Base-by-base conservation (phyloP, 2,113 vertebrate genomes). In the Macroglossus sobrinus region DNA sequence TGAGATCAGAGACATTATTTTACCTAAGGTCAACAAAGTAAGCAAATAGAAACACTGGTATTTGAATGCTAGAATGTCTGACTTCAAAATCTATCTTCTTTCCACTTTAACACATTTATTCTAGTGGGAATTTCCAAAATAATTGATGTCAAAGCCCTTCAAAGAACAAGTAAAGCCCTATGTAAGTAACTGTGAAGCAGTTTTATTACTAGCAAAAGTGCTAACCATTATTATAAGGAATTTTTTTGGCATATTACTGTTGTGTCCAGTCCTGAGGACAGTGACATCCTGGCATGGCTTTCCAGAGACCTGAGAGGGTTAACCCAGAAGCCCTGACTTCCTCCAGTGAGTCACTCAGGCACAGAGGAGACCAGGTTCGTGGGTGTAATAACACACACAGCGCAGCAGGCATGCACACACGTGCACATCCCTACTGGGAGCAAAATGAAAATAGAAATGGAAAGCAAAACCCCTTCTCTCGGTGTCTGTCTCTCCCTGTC, bases 381-480 rank as follows among this genome's bases (percentile, higher is more conserved):
- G 93, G 96, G 89, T 93, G 93, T 91, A 81, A 88, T 38, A 50
- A 80, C 71, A 71, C 79, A 90, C 78, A 22, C 45, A 45, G 45
- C 10, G 0, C 59, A 74, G 86, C 71, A n/a, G 68, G 84, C 68
- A 40, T 1, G 26, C 24, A 7, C 0, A 50, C 87, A 87, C 1
- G 26, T 76, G 69, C 0, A 4, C 7, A 16, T 64, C 59, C 84
- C 82, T 14, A 72, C 71, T 11, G 61, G 40, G 94, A 95, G 15
- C 2, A 40, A 76, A 96, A 80, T 92, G 93, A 84, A 97, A 95
- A 75, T 59, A 95, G 91, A 96, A 90, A 94, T 7, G 40, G 91
- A 94, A 86, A 84, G 50, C 88, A 96, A 90, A 91, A 57, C 45
- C 69, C 90, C 75, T 85, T 79, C 22, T 53, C 72, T 81, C 30